phyloP scores from a whole-genome alignment of 1,140 invertebrate species.

The Chymomyza costata region DNA sequence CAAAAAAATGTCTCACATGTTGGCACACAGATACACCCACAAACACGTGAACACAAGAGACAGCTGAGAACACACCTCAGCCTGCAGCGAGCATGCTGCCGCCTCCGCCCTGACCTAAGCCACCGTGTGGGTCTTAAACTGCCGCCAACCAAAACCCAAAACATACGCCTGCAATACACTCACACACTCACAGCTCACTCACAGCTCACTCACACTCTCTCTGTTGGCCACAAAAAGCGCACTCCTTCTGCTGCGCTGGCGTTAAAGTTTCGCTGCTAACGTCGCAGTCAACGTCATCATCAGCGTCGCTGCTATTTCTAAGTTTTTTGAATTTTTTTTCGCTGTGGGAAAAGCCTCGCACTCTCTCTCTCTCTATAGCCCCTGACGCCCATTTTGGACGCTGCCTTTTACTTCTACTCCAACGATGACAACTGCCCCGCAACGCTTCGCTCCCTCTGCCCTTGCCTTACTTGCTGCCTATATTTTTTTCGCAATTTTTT shows the following conservation, averaged over 20 bases:
- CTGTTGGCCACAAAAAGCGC: constrained; percentile 12
- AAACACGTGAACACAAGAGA: neutral
- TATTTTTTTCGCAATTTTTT: constrained; percentile 39
- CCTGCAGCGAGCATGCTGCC: constrained; percentile 3
- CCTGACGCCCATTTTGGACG: no score
- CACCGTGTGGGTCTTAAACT: constrained; percentile 66
- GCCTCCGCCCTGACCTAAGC: constrained; percentile 65
- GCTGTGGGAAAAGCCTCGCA: constrained; percentile 55
- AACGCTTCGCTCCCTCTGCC: constrained; percentile 12
- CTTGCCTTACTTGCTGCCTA: constrained; percentile 12
- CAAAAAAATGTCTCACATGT: constrained; percentile 19
- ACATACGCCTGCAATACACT: constrained; percentile 15
- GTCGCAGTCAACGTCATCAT: constrained; percentile 3
- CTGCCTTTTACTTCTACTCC: constrained; percentile 35
- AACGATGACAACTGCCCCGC: constrained; percentile 7
- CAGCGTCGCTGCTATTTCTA: constrained; percentile 52
- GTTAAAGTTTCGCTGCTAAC: constrained; percentile 31
- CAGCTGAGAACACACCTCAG: constrained; percentile 43
- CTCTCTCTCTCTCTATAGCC: neutral
- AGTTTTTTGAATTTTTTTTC: constrained; percentile 57
- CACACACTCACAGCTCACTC: constrained; percentile 7
- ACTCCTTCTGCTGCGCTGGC: constrained; percentile 29
- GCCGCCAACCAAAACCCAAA: constrained; percentile 44
- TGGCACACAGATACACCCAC: constrained; percentile 10
- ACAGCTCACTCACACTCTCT: constrained; percentile 15